Evolutionary conservation across 1,140 invertebrate species (phyloP).

Genomic region (Bilobella aurantiaca): DNA sequence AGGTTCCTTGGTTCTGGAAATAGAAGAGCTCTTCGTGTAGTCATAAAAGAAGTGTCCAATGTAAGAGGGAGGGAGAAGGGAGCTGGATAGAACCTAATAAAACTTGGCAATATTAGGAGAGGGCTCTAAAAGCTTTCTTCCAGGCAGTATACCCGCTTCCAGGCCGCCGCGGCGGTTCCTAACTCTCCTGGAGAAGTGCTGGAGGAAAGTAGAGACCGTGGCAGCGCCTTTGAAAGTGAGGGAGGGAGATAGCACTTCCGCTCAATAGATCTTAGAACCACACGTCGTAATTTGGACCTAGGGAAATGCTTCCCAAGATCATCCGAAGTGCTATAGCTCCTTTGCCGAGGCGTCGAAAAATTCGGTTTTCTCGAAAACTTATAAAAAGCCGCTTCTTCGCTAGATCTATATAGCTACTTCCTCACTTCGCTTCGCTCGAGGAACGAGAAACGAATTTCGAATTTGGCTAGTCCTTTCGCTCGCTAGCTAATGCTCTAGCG

Average conservation of each 20-base stretch:
- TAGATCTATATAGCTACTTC: too few relatives aligned
- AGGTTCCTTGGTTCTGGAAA: too few relatives aligned
- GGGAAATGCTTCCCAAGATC: slow-evolving; percentile 6
- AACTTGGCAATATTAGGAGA: slow-evolving; percentile 32
- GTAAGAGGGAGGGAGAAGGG: slow-evolving; percentile 26
- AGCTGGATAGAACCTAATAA: slow-evolving; percentile 34
- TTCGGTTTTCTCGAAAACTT: neutral
- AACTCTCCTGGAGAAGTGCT: too few relatives aligned
- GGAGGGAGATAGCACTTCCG: slow-evolving; percentile 35
- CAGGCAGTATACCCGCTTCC: neutral
- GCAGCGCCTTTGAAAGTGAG: neutral
- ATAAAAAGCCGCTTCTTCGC: too few relatives aligned
- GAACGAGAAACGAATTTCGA: too few relatives aligned
- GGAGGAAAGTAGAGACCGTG: neutral
- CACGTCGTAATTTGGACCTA: slow-evolving; percentile 33
- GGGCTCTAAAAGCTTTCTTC: slow-evolving; percentile 26
- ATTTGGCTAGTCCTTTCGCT: too few relatives aligned
- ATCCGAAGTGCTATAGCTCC: neutral
- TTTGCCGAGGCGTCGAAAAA: neutral
- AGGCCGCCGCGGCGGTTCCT: neutral
- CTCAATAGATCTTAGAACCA: slow-evolving; percentile 35
- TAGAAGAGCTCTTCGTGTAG: too few relatives aligned
- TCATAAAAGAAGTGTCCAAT: slow-evolving; percentile 29
- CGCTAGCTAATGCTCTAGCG: too few relatives aligned
- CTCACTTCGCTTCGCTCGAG: too few relatives aligned